phyloP scores from a whole-genome alignment of 2,113 vertebrate species.

The Pelecanus crispus region DNA sequence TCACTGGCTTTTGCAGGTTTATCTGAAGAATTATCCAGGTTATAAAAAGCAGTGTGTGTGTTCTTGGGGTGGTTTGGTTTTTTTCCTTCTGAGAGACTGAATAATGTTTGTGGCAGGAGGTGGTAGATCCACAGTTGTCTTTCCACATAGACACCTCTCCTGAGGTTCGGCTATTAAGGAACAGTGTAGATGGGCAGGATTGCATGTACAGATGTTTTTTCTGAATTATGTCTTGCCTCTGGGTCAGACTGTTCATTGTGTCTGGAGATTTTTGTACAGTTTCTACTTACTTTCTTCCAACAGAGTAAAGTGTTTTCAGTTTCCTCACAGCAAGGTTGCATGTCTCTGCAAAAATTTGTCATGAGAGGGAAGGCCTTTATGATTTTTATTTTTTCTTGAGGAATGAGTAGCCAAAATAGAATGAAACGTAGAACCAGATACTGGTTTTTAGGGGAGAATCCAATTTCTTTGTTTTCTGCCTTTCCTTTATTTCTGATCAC shows the following conservation, averaged over 20 bases:
- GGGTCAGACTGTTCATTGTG: neutral
- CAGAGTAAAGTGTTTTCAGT: neutral
- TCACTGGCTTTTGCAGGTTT: neutral
- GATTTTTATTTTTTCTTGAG: neutral
- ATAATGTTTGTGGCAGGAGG: neutral
- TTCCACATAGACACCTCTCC: neutral
- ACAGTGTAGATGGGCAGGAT: neutral
- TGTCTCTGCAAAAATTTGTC: neutral
- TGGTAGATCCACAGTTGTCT: neutral
- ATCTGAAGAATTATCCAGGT: neutral
- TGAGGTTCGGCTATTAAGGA: neutral
- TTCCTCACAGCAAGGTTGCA: neutral
- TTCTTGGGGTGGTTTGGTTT: neutral
- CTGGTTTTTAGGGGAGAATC: neutral
- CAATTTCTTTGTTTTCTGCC: neutral
- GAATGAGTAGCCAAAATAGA: neutral
- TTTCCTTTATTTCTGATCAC: constrained; percentile 17
- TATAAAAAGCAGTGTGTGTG: neutral
- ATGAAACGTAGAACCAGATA: neutral
- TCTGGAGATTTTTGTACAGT: neutral
- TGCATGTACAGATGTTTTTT: neutral
- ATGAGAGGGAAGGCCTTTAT: neutral
- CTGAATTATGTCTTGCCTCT: neutral
- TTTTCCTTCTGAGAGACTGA: neutral
- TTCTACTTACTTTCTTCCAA: neutral